Base-by-base conservation (phyloP, 2,888 invertebrate species). In the Neuroscelio doddi region DNA sequence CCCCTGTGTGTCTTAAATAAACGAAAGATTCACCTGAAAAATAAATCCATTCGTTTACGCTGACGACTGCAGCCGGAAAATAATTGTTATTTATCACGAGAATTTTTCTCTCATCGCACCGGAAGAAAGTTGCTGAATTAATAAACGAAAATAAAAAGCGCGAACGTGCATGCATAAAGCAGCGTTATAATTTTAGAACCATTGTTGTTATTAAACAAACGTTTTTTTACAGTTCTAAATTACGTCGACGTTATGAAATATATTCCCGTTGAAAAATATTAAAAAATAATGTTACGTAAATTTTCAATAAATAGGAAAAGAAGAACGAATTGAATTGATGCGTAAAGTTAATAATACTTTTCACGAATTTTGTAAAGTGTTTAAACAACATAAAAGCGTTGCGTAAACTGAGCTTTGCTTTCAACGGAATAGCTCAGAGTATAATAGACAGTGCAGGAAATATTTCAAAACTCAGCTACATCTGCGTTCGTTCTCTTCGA, bases 391-490 rank as follows among this genome's bases (percentile, higher is more conserved):
- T 21, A 5, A 3, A 9, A 15, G 29, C 38, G 44, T 38, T 45
- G 53, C 44, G 55, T 46, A 55, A 55, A 55, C 38, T 55, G 55
- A 38, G 55, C 55, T 55, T 55, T 55, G 55, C 55, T 55, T 55
- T 55, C 38, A 55, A 45, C 49, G 44, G 27, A 15, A 29, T 27
- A 24, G 16, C 17, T 12, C 36, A 29, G 9, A 12, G 12, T 39
- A 45, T 50, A 51, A 58, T 50, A 39, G 30, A 38, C 38, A 38
- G 36, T 10, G 21, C 16, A n/a, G 16, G 38, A 27, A 53, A 44
- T 53, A 38, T 45, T 44, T 27, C 53, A 17, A 50, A 57, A 57
- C 50, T 50, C 50, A 15, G 42, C 49, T 45, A 24, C 38, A 10
- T 44, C 29, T 29, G 17, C 8, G 3, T 21, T 12, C 14, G 1